Percentiles rank a stretch among this genome's conserved stretches.
Conservation (phyloP, 1,140 invertebrate genomes). For the Drosophila watanabei region DNA sequence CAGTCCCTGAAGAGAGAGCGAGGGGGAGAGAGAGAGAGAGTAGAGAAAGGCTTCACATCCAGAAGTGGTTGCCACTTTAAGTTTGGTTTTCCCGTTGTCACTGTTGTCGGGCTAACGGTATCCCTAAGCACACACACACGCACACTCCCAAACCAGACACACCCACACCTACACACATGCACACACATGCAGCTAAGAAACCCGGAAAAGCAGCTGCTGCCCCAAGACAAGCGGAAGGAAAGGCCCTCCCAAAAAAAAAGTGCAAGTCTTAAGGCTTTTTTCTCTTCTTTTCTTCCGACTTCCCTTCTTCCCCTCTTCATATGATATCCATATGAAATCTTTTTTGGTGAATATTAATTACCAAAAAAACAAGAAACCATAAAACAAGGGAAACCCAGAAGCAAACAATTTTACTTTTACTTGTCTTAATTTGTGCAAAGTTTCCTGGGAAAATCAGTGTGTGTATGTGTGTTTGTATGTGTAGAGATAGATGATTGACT, state of each 20-base stretch:
- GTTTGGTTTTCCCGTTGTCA: slow-evolving; percentile 36
- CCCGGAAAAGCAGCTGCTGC: slow-evolving; percentile 5
- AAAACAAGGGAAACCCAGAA: slow-evolving; percentile 9
- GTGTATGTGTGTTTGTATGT: slow-evolving; percentile 12
- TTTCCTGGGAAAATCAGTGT: slow-evolving; percentile 4
- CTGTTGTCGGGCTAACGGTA: slow-evolving; percentile 40
- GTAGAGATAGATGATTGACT: slow-evolving; percentile 18
- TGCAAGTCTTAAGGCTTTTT: slow-evolving; percentile 1
- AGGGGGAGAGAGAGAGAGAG: slow-evolving; percentile 10
- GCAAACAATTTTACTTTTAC: slow-evolving; percentile 23
- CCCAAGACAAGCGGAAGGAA: slow-evolving; percentile 10
- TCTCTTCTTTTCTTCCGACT: not conserved
- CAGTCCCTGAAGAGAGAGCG: slow-evolving; percentile 12
- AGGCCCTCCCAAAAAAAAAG: not conserved
- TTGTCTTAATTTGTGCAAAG: slow-evolving; percentile 16
- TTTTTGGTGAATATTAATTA: slow-evolving; percentile 77
- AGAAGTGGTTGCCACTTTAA: slow-evolving; percentile 43
- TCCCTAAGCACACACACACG: slow-evolving; percentile 10
- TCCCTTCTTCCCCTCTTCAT: not conserved
- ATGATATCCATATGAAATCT: slow-evolving; percentile 71
- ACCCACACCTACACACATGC: not conserved
- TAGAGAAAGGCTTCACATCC: slow-evolving; percentile 31
- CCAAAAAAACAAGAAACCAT: slow-evolving; percentile 17
- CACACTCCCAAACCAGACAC: not conserved
- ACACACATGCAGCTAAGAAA: slow-evolving; percentile 9